Evolutionary conservation across 1,140 invertebrate species (phyloP), one percentile per base, ranked within the genome.

Genomic region (Brachionus plicatilis): DNA sequence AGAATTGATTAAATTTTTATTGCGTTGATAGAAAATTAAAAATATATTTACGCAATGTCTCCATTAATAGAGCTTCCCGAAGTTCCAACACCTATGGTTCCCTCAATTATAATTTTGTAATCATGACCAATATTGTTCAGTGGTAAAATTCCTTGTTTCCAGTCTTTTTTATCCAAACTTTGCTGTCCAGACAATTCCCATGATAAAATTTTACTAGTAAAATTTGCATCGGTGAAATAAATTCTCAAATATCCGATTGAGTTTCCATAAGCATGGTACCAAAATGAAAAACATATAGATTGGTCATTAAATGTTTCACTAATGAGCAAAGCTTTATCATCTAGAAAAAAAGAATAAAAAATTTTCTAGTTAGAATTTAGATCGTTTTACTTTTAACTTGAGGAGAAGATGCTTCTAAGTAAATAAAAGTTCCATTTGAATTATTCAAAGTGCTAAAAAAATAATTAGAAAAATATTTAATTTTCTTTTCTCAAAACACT

Each of bases 161-260:
- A 76, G 47, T 76, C 72, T 47, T 27, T 76, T 76, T 76, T 45
- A 27, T 50, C 24, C 43, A 6, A 5, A 27, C 72, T 76, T n/a
- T 76, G 72, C 24, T 76, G 72, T 11, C 43, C 72, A 5, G n/a
- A 24, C 33, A 76, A 14, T 50, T 76, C 72, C 72, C 72, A 76
- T 14, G 27, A 50, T 12, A 50, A 76, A 27, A 79, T 17, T 87
- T 87, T 41, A 86, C 85, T n/a, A 86, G 85, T 27, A 87, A 87
- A 65, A 85, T 85, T 60, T 85, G 86, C 75, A 87, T 87, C 6
- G 85, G 65, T 84, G 87, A 85, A 60, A 85, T 86, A 5, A 29
- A 89, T 85, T 82, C 85, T 88, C 8, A 88, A 85, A 11, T 68
- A 72, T n/a, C 85, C 85, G 14, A 85, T 84, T 14, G 50, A 75